phyloP scores from a whole-genome alignment of 1,140 invertebrate genomes.

The Daktulosphaira vitifoliae region DNA sequence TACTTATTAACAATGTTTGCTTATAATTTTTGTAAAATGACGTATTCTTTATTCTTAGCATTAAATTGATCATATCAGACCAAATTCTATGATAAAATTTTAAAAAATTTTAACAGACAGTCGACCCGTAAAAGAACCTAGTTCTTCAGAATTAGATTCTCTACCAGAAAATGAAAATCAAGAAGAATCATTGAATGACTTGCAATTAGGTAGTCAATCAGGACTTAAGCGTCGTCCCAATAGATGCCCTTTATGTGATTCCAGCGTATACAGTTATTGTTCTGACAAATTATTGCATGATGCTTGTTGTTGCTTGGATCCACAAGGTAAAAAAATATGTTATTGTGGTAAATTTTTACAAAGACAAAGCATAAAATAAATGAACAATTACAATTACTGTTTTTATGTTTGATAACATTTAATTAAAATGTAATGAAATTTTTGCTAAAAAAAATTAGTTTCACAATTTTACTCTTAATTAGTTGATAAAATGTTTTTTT shows the following conservation, averaged over 20 bases:
- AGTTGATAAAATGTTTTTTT: no score
- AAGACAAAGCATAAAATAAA: neutral
- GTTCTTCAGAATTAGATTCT: neutral
- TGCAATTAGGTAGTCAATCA: neutral
- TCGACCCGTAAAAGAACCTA: neutral
- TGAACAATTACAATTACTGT: no score
- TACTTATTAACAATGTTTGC: no score
- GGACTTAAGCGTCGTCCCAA: slow-evolving; percentile 6
- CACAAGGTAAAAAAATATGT: slow-evolving; percentile 47
- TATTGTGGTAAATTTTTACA: neutral
- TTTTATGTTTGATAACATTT: no score
- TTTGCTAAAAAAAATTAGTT: no score
- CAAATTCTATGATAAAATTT: no score
- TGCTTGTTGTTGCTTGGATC: slow-evolving; percentile 56
- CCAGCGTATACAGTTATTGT: slow-evolving; percentile 64
- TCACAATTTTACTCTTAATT: no score
- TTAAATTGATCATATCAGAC: no score
- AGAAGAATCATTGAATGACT: neutral
- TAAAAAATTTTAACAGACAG: neutral
- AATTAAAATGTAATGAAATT: no score
- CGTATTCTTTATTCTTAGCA: no score
- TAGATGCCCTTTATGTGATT: slow-evolving; percentile 60
- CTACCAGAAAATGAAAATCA: neutral
- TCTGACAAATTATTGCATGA: slow-evolving; percentile 63
- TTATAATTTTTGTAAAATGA: no score